Conservation (phyloP, 1,140 invertebrate species). For the Pantala flavescens region DNA sequence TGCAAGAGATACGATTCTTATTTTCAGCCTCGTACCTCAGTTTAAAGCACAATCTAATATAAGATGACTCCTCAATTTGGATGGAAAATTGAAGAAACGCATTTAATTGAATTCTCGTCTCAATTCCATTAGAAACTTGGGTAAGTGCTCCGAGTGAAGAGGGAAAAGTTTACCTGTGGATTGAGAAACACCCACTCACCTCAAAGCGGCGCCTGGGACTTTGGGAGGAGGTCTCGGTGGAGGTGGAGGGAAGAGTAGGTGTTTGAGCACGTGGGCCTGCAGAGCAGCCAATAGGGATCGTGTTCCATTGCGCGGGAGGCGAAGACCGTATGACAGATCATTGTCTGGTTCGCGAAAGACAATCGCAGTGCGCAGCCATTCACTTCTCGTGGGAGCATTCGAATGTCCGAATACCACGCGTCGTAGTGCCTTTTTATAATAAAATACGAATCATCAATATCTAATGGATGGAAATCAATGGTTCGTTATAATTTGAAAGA, state of each 20-base stretch:
- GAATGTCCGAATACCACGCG: constrained; percentile 46
- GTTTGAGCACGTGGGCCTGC: constrained; percentile 55
- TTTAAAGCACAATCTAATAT: too few relatives aligned
- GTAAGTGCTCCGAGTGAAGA: too few relatives aligned
- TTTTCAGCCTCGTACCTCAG: too few relatives aligned
- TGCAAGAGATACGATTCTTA: too few relatives aligned
- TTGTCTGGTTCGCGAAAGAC: constrained; percentile 45
- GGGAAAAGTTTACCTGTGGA: too few relatives aligned
- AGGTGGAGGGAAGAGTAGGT: constrained; percentile 47
- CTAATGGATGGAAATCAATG: too few relatives aligned
- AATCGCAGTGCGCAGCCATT: constrained; percentile 51
- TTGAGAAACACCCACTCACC: background rate
- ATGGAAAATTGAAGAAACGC: too few relatives aligned
- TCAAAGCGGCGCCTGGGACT: background rate
- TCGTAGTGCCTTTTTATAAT: constrained; percentile 40
- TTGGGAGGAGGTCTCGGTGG: constrained; percentile 21
- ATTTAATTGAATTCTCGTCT: too few relatives aligned
- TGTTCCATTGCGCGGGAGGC: constrained; percentile 49
- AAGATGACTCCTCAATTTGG: too few relatives aligned
- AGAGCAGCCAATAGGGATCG: constrained; percentile 52
- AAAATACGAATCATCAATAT: background rate
- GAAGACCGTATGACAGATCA: constrained; percentile 45
- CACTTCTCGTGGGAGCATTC: constrained; percentile 45
- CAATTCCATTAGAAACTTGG: too few relatives aligned
- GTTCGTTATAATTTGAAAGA: too few relatives aligned